Base-by-base conservation (phyloP, 2,888 invertebrate species). In the Cactoblastis cactorum region DNA sequence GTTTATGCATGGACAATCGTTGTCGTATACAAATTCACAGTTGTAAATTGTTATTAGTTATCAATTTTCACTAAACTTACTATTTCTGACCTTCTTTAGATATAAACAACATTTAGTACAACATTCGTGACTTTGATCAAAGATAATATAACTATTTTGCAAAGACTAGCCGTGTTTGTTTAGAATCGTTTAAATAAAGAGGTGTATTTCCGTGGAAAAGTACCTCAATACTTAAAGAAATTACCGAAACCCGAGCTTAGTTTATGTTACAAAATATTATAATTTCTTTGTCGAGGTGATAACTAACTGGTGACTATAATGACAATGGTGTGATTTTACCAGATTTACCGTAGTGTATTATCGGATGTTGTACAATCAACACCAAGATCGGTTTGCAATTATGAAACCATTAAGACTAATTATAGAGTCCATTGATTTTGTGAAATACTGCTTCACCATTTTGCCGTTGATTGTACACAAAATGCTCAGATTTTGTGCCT, bases 271-370 rank as follows among this genome's bases (percentile, higher is more conserved):
- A 17, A 3, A 43, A 28, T 32, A 43, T 39, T 39, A 12, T 22
- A 28, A 15, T 43, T 28, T 43, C 43, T 28, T 43, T 43, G 53
- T 54, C 59, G 58, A 65, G 65, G 59, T 61, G 55, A 61, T 58
- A 67, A 62, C 74, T 74, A 77, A 71, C 65, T 63, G 61, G 66
- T 73, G 73, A 70, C 68, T 75, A 70, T 60, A 61, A 71, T 79
- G 77, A 73, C 51, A 67, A 78, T 77, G 76, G 65, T 61, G 64
- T 73, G 66, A 69, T 65, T 48, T 53, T 58, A 58, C 58, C 62
- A 65, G 65, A 66, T 37, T 35, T 22, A 69, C 71, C 65, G 71
- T 59, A 68, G 67, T 69, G 74, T 72, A 72, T 70, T 67, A 73
- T 67, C 65, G 74, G 63, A 65, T 62, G 57, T 53, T 38, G 61